phyloP scores from a whole-genome alignment of 2,113 vertebrate species.

The Eira barbara region DNA sequence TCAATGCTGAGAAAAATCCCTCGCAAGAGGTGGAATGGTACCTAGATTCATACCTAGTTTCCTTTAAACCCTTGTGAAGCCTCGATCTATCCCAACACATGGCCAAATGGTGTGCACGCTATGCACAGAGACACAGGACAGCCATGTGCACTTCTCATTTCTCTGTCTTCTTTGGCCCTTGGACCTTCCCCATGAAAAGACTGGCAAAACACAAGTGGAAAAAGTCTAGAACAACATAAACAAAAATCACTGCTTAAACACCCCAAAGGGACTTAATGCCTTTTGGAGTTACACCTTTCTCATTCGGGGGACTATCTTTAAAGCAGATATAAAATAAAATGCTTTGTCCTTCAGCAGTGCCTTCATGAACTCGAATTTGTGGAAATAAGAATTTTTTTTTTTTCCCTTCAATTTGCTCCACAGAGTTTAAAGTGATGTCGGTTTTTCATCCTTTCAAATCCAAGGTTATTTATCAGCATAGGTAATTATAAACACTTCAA shows the following conservation, averaged over 20 bases:
- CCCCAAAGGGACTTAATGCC: neutral
- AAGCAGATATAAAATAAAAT: neutral
- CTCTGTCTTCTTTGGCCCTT: neutral
- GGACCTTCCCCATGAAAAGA: neutral
- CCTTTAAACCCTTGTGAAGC: rapidly evolving
- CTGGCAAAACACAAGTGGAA: neutral
- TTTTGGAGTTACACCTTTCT: neutral
- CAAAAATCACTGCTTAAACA: neutral
- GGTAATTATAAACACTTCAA: neutral
- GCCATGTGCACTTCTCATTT: neutral
- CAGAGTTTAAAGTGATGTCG: neutral
- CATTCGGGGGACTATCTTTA: neutral
- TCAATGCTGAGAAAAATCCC: neutral
- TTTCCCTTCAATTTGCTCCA: neutral
- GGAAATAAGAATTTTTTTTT: neutral
- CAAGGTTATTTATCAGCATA: neutral
- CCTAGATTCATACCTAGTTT: too few species aligned
- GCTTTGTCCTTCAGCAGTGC: neutral
- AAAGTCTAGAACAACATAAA: neutral
- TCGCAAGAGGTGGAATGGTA: neutral
- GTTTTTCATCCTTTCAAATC: neutral
- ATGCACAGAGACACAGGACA: rapidly evolving
- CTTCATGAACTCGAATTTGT: neutral
- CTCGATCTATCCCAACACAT: neutral
- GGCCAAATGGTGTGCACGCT: rapidly evolving